These are phyloP conservation scores for Pelobates cultripes DNA, from an alignment of 2,797 vertebrate genomes.

Conservation along the genomic window DNA sequence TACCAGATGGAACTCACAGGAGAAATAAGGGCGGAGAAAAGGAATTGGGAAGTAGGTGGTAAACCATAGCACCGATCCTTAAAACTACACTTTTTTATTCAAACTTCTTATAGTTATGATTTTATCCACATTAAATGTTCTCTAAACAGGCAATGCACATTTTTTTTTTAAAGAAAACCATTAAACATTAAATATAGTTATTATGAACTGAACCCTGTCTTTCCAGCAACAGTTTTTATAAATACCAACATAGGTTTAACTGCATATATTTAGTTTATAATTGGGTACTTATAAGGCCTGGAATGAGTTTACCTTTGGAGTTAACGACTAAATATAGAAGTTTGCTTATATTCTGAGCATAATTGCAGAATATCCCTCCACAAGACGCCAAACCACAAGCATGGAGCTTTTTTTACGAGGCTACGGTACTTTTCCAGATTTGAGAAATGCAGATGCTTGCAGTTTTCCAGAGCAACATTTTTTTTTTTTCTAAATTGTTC, in stretches of 20 bases:
- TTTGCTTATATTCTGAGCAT: conserved; percentile 60
- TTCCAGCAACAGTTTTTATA: conserved; percentile 65
- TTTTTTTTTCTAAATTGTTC: conserved; percentile 25
- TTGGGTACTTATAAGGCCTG: conserved; percentile 68
- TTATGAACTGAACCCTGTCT: conserved; percentile 38
- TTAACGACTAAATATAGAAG: conserved; percentile 69
- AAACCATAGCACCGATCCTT: no score
- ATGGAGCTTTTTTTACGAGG: conserved; percentile 41
- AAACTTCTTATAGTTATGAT: neutral
- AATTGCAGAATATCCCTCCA: conserved; percentile 71
- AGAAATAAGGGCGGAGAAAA: no score
- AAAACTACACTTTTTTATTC: no score
- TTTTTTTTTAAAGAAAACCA: conserved; percentile 38
- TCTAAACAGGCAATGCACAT: conserved; percentile 25
- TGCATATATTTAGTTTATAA: conserved; percentile 69
- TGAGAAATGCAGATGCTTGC: conserved; percentile 48
- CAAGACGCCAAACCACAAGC: conserved; percentile 65
- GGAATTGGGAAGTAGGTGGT: no score
- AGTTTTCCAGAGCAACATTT: conserved; percentile 30
- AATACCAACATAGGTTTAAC: conserved; percentile 61
- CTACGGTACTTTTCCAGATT: conserved; percentile 50
- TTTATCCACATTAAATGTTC: conserved; percentile 21
- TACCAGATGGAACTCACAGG: no score
- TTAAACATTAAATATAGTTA: conserved; percentile 50
- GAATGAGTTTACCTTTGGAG: conserved; percentile 50